A percentile compares a stretch with the other conserved stretches of the same genome.
These are phyloP conservation scores for Pseudorectes ferrugineus DNA, from an alignment of 2,113 vertebrate species.

Conservation along the genomic window DNA sequence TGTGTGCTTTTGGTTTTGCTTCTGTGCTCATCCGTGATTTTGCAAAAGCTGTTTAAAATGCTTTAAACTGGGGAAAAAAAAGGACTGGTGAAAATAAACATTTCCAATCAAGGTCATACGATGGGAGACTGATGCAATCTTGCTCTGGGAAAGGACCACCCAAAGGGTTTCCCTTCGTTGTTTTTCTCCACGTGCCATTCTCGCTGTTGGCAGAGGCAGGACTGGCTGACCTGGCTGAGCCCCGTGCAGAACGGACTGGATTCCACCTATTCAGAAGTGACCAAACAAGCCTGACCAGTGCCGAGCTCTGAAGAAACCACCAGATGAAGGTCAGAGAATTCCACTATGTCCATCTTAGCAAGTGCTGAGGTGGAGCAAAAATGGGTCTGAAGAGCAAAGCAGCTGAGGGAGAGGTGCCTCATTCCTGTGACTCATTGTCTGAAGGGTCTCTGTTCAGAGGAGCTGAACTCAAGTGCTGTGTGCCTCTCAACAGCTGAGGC, in stretches of 20 bases:
- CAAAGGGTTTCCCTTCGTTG: neutral
- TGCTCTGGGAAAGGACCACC: neutral
- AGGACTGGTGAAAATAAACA: neutral
- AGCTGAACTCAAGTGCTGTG: accelerated
- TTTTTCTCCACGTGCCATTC: accelerated
- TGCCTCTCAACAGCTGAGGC: neutral
- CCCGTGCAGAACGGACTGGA: neutral
- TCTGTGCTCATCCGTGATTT: neutral
- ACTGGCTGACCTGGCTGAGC: neutral
- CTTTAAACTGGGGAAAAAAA: neutral
- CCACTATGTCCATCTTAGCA: neutral
- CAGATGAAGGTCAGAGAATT: neutral
- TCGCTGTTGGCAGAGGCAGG: neutral
- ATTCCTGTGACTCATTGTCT: accelerated
- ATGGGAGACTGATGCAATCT: neutral
- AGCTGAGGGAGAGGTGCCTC: neutral
- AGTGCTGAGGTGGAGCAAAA: neutral
- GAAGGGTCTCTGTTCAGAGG: neutral
- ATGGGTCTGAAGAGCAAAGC: neutral
- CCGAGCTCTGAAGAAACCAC: neutral
- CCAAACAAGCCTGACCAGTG: constrained; percentile 10
- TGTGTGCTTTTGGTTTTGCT: neutral
- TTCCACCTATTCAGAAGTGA: neutral
- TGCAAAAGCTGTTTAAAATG: neutral
- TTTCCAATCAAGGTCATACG: neutral